These are phyloP conservation scores for Chymomyza caudatula DNA, from an alignment of 2,888 invertebrate species.

Conservation along the genomic window DNA sequence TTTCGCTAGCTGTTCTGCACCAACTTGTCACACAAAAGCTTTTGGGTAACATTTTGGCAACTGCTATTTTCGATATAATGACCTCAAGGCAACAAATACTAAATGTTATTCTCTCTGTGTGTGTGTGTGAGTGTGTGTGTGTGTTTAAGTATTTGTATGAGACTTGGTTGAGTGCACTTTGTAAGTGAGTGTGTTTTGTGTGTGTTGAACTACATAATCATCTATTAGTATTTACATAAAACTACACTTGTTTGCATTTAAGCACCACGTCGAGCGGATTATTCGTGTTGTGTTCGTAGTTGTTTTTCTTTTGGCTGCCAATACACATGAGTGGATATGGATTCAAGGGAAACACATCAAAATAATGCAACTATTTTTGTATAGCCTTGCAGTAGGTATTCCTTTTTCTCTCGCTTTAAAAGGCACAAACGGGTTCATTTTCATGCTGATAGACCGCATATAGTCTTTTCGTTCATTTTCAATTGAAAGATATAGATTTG, in stretches of 20 bases:
- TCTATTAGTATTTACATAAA: constrained; percentile 70
- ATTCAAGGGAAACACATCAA: neutral
- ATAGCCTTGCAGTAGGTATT: constrained; percentile 1
- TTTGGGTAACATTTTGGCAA: constrained; percentile 61
- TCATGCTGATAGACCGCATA: too few relatives aligned
- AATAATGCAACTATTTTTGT: constrained; percentile 3
- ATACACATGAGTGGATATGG: neutral
- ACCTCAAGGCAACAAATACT: constrained; percentile 64
- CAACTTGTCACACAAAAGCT: constrained; percentile 67
- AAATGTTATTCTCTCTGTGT: constrained; percentile 18
- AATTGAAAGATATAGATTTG: too few relatives aligned
- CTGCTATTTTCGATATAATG: constrained; percentile 70
- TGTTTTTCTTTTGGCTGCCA: neutral
- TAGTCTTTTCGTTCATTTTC: too few relatives aligned
- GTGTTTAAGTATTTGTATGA: constrained; percentile 13
- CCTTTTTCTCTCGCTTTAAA: neutral
- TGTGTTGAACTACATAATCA: constrained; percentile 71
- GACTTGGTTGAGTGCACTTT: constrained; percentile 65
- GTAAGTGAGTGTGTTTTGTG: constrained; percentile 57
- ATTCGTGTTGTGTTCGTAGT: constrained; percentile 20
- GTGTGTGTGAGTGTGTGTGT: constrained; percentile 11
- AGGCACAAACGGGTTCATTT: too few relatives aligned
- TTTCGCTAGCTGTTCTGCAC: neutral
- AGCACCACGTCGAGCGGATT: constrained; percentile 65
- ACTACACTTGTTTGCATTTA: constrained; percentile 71